Base-by-base conservation (phyloP, 2,888 invertebrate genomes). In the Agrenia bidenticulata region DNA sequence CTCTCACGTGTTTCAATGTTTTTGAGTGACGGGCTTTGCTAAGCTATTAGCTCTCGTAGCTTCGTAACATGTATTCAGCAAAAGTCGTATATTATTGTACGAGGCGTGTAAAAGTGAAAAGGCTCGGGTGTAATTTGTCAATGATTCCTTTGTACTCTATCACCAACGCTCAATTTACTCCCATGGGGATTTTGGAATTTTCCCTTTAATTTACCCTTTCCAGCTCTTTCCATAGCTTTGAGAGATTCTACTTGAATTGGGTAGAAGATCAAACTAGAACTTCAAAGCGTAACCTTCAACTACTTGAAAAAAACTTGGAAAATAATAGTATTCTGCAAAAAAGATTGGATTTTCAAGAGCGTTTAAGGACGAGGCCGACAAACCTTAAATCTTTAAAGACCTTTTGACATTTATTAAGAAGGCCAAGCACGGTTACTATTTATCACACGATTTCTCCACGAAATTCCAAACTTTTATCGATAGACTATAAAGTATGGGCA, bases 151-250 rank as follows among this genome's bases (percentile, higher is more conserved):
- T 4, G 11, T 32, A 32, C 32, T 45, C 15, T 45, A 45, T 45
- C 45, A 45, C 19, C 45, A 45, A 45, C 45, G 45, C 45, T 45
- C 45, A 19, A 45, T 45, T 45, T 45, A 45, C 4, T 15, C 45
- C 45, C 45, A 19, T 45, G 45, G 45, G 15, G 15, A 15, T 45
- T 45, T 15, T 45, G 45, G 45, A 45, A 45, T 17, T 45, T 19
- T 45, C 45, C 19, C 5, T 19, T 17, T 45, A 45, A 45, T 15
- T 19, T 45, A 17, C 19, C 45, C 39, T 39, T 39, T 9, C 45
- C 32, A 32, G 5, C 32, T 7, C 32, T 32, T 32, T 32, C 32
- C 11, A 32, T 11, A 11, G 32, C 32, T 32, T 32, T 32, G 11
- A 11, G 11, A 32, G n/a, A n/a, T n/a, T n/a, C n/a, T n/a, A n/a